Evolutionary conservation across 2,797 vertebrate genomes (phyloP).

Genomic region (Morelia viridis): DNA sequence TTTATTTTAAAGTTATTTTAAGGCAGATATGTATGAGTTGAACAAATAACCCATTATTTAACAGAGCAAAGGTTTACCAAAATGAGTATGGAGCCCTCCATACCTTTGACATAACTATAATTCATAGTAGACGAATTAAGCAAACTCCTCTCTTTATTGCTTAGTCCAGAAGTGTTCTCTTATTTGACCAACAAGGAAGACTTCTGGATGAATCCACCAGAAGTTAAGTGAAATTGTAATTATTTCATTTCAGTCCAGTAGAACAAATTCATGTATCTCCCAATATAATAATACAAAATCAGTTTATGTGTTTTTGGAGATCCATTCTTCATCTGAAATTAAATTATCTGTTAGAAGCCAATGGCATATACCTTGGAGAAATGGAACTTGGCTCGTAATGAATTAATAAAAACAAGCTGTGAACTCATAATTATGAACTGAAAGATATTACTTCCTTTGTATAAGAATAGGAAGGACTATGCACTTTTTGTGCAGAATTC

Average conservation of each 20-base stretch:
- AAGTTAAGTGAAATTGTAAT: neutral
- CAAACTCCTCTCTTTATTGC: too few relatives aligned
- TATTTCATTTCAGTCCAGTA: neutral
- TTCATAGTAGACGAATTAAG: too few relatives aligned
- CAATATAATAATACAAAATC: too few relatives aligned
- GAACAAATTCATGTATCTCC: neutral
- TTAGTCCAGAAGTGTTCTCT: neutral
- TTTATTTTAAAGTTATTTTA: neutral
- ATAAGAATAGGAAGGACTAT: neutral
- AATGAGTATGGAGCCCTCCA: neutral
- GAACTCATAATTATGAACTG: neutral
- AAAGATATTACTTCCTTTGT: neutral
- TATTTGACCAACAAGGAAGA: neutral
- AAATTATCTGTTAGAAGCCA: neutral
- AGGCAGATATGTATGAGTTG: neutral
- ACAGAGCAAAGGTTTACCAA: neutral
- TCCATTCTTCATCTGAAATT: neutral
- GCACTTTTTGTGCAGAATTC: neutral
- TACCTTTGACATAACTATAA: neutral
- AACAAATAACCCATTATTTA: neutral
- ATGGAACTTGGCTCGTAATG: neutral
- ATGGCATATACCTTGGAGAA: neutral
- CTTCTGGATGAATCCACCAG: neutral
- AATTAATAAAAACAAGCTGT: neutral
- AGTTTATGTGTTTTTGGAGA: neutral